These are phyloP conservation scores for Atta colombica DNA, from an alignment of 1,140 invertebrate species.

Conservation along the genomic window DNA sequence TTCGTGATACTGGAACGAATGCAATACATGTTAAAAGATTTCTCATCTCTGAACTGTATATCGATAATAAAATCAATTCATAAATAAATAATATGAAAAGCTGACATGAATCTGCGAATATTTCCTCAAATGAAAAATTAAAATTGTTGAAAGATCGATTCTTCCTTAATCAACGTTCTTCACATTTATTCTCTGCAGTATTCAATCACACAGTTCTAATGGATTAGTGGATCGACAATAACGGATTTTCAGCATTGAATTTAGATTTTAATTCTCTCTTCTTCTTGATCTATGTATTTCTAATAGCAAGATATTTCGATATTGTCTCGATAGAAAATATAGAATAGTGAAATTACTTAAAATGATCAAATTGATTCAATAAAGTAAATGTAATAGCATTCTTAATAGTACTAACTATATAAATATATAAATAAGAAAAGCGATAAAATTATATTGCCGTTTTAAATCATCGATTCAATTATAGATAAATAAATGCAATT, in stretches of 20 bases:
- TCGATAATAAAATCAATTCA: constrained; percentile 19
- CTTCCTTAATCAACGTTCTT: neutral
- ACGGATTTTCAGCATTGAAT: neutral
- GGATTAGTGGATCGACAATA: neutral
- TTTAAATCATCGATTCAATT: neutral
- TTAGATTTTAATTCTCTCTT: neutral
- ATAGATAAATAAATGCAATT: neutral
- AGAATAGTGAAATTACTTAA: neutral
- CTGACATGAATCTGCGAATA: neutral
- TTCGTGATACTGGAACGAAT: neutral
- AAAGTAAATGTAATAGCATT: neutral
- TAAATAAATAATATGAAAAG: neutral
- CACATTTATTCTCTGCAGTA: neutral
- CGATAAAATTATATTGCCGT: neutral
- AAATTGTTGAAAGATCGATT: constrained; percentile 1
- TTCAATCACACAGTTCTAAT: neutral
- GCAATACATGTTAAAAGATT: neutral
- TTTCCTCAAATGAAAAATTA: neutral
- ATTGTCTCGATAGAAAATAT: neutral
- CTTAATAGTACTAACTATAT: neutral
- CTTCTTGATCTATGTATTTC: neutral
- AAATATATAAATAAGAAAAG: neutral
- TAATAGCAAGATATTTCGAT: neutral
- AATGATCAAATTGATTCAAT: neutral
- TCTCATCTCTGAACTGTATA: neutral